Evolutionary conservation across 2,113 vertebrate species (phyloP), one percentile per base, ranked within the genome.

Genomic region (Brachyhypopomus gauderio): DNA sequence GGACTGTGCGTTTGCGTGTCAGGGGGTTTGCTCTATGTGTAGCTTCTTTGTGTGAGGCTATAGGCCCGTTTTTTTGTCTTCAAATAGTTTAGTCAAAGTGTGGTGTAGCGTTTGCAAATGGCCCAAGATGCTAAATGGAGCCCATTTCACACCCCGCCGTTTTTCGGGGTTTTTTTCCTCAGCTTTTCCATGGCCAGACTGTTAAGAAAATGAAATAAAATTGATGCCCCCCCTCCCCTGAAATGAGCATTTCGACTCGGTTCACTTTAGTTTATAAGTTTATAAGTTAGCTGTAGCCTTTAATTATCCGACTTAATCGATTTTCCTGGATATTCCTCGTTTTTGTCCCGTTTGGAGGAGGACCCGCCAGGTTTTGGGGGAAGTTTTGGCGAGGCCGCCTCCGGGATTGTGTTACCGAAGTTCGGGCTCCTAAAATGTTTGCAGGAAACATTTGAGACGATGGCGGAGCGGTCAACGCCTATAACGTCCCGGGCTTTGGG

Each of bases 331-430:
- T 14, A 45, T 23, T 71, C 52, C 30, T 30, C 30, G 3, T 62
- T 80, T 74, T 80, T 45, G 52, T 74, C 77, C 36, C 22, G 52
- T 52, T 60, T 38, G 66, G 72, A 55, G 66, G 72, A 55, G 66
- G 60, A 60, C 71, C 77, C 27, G 34, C 59, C 79, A 78, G 79
- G 83, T 70, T 38, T 85, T 62, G 70, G 22, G 73, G 83, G 79
- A 85, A 85, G 79, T 82, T 82, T 73, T 38, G 20, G 22, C 52
- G 34, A 78, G 78, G 83, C 75, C 70, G 62, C 77, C 20, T 72
- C 55, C 75, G 64, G 78, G 67, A 74, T 58, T 78, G 72, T 71
- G 55, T 72, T 60, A 56, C 25, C 25, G 36, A 38, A 48, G 30
- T 80, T 63, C 20, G 41, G 74, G 48, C 19, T 23, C 8, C 55